Evolutionary conservation across 2,113 vertebrate species (phyloP).

Genomic region (Trinectes maculatus): DNA sequence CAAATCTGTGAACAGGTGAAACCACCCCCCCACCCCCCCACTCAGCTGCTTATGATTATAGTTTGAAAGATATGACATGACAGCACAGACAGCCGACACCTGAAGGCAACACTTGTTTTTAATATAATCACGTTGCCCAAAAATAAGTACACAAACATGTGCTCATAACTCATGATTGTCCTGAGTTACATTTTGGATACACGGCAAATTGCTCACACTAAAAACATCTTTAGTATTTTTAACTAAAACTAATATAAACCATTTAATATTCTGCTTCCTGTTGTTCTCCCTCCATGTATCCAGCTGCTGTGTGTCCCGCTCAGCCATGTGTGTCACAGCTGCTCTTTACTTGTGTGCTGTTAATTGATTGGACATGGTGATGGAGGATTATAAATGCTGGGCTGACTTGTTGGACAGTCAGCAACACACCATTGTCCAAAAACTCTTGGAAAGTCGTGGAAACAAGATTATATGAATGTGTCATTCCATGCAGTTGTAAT

Average conservation of each 20-base stretch:
- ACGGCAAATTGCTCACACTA: background rate
- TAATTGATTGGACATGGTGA: background rate
- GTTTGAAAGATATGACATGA: background rate
- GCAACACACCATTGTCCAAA: too few relatives aligned
- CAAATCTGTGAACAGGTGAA: too few relatives aligned
- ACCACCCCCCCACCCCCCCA: background rate
- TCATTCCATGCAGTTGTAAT: slow-evolving; percentile 12
- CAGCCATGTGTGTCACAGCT: too few relatives aligned
- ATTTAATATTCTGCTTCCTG: too few relatives aligned
- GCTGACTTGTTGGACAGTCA: background rate
- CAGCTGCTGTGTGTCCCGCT: too few relatives aligned
- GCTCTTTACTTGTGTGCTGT: too few relatives aligned
- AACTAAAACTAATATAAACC: background rate
- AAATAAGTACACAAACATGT: background rate
- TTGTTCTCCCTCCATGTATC: too few relatives aligned
- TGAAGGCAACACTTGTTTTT: background rate
- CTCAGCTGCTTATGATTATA: background rate
- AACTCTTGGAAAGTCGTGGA: background rate
- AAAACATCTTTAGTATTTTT: background rate
- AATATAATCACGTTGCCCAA: background rate
- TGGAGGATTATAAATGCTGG: background rate
- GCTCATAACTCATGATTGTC: background rate
- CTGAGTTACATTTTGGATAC: background rate
- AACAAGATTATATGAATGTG: slow-evolving; percentile 19
- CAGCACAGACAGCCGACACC: background rate